Conservation (phyloP, 2,888 invertebrate species). For the Phortica okadai region DNA sequence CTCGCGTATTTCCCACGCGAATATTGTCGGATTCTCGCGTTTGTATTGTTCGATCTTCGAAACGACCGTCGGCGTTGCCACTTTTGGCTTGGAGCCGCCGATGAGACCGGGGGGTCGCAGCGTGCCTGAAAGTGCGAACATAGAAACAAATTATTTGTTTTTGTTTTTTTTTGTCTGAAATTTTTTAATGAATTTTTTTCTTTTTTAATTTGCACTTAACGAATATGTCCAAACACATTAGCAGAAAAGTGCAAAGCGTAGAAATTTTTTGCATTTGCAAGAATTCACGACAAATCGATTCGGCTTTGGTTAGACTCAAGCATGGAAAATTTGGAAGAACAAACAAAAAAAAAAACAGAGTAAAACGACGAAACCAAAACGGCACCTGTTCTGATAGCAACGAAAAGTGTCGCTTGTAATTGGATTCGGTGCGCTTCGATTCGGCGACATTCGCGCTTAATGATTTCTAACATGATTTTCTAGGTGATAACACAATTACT, state of each 20-base stretch:
- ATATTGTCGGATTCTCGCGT: slow-evolving; percentile 97
- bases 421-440: slow-evolving; percentile 19
- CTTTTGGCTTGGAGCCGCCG: slow-evolving; percentile 97
- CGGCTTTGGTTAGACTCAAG: background rate
- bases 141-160: background rate
- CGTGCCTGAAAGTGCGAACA: slow-evolving; percentile 80
- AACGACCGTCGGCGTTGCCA: slow-evolving; percentile 97
- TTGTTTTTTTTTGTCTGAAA: background rate
- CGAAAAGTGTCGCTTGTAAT: background rate
- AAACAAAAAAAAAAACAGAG: background rate
- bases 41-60: slow-evolving; percentile 99
- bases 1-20: slow-evolving; percentile 99
- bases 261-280: slow-evolving; percentile 1
- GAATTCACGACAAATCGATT: slow-evolving; percentile 16
- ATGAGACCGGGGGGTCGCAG: slow-evolving; percentile 93
- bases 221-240: too few relatives aligned
- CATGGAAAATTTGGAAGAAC: slow-evolving; percentile 14
- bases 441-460: slow-evolving; percentile 15
- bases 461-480: slow-evolving; percentile 28
- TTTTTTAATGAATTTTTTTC: background rate
- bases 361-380: background rate
- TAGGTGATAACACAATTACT: slow-evolving; percentile 24
- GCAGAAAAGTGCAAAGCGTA: background rate
- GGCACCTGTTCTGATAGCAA: background rate
- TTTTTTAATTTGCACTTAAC: background rate